These are phyloP conservation scores for Drosophila carrolli DNA, from an alignment of 1,140 invertebrate genomes.

Conservation along the genomic window DNA sequence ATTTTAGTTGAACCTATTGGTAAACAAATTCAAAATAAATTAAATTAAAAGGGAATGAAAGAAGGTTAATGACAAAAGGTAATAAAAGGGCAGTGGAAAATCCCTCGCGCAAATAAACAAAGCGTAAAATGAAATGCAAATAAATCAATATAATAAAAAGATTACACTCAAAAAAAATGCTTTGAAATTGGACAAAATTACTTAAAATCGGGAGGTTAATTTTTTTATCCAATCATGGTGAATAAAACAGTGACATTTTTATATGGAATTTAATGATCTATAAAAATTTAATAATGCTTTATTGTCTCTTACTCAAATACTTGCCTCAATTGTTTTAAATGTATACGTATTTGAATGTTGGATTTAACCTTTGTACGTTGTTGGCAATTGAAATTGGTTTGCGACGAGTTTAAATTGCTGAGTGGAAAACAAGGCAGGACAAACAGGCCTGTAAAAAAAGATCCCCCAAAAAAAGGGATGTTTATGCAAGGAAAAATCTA, in stretches of 20 bases:
- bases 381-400: constrained; percentile 9
- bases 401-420: constrained; percentile 22
- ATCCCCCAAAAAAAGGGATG: too few species aligned
- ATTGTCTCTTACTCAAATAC: background rate
- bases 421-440: constrained; percentile 36
- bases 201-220: constrained; percentile 1
- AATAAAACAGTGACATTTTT: constrained; percentile 1
- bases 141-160: constrained; percentile 52
- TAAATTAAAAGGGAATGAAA: background rate
- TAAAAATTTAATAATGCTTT: background rate
- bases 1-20: background rate
- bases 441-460: background rate
- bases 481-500: too few species aligned
- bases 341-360: constrained; percentile 26
- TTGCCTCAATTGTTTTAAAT: constrained; percentile 5
- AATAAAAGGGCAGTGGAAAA: constrained; percentile 46
- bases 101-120: constrained; percentile 39
- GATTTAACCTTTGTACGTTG: constrained; percentile 22
- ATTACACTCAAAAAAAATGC: constrained; percentile 17
- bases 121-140: constrained; percentile 51
- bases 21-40: constrained; percentile 4
- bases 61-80: constrained; percentile 16
- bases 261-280: background rate
- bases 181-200: background rate
- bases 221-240: background rate